Conservation (phyloP, 2,113 vertebrate species). For the Pterocles burchelli region DNA sequence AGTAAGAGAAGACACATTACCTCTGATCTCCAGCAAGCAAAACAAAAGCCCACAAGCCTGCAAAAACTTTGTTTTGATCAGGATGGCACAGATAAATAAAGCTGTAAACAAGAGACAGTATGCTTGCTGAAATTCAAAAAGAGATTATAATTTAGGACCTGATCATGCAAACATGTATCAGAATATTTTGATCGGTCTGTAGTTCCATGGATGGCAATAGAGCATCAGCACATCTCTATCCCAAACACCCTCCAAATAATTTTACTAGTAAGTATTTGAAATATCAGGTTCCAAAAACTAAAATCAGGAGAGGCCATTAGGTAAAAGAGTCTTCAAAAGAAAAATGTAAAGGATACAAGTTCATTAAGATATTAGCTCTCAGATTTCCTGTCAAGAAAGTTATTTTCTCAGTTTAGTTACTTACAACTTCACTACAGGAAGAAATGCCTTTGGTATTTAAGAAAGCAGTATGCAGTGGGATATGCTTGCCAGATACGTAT, state of each 20-base stretch:
- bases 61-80: not conserved
- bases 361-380: not conserved
- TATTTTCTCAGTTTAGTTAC: not conserved
- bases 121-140: not conserved
- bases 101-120: not conserved
- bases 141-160: not conserved
- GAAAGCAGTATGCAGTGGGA: not conserved
- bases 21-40: not conserved
- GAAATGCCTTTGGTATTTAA: not conserved
- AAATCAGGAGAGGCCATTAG: not conserved
- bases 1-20: not conserved
- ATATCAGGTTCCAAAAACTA: not conserved
- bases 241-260: not conserved
- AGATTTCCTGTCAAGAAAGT: not conserved
- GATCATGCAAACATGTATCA: not conserved
- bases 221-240: not conserved
- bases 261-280: not conserved
- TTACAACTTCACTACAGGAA: not conserved
- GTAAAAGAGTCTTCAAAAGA: not conserved
- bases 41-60: not conserved
- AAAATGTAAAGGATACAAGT: not conserved
- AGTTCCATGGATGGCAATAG: not conserved
- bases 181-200: not conserved
- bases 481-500: fast-evolving
- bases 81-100: fast-evolving